These are phyloP conservation scores for Synanthedon vespiformis DNA, from an alignment of 2,888 invertebrate species.

Conservation along the genomic window DNA sequence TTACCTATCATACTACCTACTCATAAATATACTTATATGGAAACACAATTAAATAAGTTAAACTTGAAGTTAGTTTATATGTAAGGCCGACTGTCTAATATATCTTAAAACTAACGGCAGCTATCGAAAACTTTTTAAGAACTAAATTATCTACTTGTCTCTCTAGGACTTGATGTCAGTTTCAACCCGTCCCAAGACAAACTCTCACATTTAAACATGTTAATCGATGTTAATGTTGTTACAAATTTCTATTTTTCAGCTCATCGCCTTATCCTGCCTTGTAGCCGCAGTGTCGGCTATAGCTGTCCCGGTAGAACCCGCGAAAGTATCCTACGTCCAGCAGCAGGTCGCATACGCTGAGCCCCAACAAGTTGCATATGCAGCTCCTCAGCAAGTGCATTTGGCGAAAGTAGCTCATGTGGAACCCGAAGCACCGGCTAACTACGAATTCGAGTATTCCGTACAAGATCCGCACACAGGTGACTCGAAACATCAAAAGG, in stretches of 20 bases:
- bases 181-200: too few species aligned
- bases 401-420: slow-evolving; percentile 23
- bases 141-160: too few species aligned
- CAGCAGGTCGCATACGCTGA: slow-evolving; percentile 44
- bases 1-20: too few species aligned
- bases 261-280: slow-evolving; percentile 27
- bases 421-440: slow-evolving; percentile 7
- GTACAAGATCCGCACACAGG: slow-evolving; percentile 14
- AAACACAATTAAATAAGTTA: too few species aligned
- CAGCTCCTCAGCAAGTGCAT: slow-evolving; percentile 15
- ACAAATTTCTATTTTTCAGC: slow-evolving; percentile 11
- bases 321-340: slow-evolving; percentile 8
- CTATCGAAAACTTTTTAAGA: too few species aligned
- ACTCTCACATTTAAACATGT: too few species aligned
- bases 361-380: slow-evolving; percentile 20
- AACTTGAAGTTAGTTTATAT: too few species aligned
- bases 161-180: too few species aligned
- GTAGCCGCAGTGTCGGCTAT: slow-evolving; percentile 32
- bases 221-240: too few species aligned
- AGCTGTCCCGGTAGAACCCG: slow-evolving; percentile 16
- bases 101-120: too few species aligned
- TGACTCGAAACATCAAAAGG: slow-evolving; percentile 14
- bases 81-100: too few species aligned
- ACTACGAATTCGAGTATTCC: slow-evolving; percentile 13
- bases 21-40: too few species aligned